A percentile compares a stretch with the other conserved stretches of the same genome.
Evolutionary conservation across 2,113 vertebrate genomes (phyloP).

Genomic region (zebrafish (Danio rerio)): DNA sequence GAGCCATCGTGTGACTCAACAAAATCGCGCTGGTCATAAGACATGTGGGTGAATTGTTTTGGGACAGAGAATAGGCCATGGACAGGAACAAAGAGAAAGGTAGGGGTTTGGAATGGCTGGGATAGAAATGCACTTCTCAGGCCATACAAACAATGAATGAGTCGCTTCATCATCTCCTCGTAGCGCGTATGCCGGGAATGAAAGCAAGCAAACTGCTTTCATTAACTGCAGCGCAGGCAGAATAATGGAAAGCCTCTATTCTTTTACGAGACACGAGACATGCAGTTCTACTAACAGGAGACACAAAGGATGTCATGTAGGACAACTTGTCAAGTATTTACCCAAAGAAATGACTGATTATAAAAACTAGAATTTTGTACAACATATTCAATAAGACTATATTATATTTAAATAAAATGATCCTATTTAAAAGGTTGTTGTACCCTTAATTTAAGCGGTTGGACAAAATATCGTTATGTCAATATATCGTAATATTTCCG

Average conservation of each 20-base stretch:
- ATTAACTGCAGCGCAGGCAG: neutral
- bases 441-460: too few relatives aligned
- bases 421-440: too few relatives aligned
- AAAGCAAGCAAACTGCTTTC: neutral
- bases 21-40: constrained; percentile 1
- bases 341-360: too few relatives aligned
- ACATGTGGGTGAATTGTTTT: constrained; percentile 16
- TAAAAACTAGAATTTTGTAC: too few relatives aligned
- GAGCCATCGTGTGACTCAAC: constrained; percentile 10
- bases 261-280: neutral
- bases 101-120: constrained; percentile 1
- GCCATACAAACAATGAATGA: neutral
- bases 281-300: too few relatives aligned
- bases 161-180: neutral
- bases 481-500: too few relatives aligned
- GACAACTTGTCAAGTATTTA: too few relatives aligned
- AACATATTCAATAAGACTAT: too few relatives aligned
- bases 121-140: neutral
- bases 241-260: neutral
- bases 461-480: too few relatives aligned
- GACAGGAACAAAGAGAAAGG: constrained; percentile 24
- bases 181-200: neutral
- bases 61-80: neutral
- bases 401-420: too few relatives aligned
- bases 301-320: too few relatives aligned